phyloP scores from a whole-genome alignment of 2,797 vertebrate genomes.

The Hydrocynus forskahlii region DNA sequence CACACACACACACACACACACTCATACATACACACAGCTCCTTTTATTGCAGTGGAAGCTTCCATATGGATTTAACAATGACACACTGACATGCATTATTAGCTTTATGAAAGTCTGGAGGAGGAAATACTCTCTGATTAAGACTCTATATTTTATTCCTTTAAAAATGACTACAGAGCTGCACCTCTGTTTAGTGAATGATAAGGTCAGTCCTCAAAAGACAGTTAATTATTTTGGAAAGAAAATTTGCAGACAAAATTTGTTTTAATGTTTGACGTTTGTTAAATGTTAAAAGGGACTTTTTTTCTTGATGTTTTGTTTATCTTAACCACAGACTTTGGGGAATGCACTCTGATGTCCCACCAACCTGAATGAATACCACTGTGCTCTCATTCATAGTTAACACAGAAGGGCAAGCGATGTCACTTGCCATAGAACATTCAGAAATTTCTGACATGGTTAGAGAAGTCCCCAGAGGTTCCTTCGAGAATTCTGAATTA shows the following conservation, averaged over 20 bases:
- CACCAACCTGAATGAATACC: background rate
- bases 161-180: background rate
- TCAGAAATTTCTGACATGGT: constrained; percentile 13
- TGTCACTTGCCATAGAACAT: constrained; percentile 27
- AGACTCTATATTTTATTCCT: background rate
- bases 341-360: background rate
- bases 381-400: background rate
- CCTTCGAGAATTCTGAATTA: constrained; percentile 18
- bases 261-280: background rate
- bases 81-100: constrained; percentile 37
- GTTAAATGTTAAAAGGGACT: no score
- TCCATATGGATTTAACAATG: constrained; percentile 41
- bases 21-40: constrained; percentile 27
- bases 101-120: constrained; percentile 15
- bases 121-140: constrained; percentile 17
- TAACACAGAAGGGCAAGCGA: constrained; percentile 30
- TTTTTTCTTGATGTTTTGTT: no score
- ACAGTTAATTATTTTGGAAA: background rate
- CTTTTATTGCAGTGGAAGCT: constrained; percentile 42
- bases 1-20: no score
- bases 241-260: background rate
- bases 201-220: background rate
- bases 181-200: background rate
- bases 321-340: no score
- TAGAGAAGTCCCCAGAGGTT: constrained; percentile 12